Evolutionary conservation across 2,797 vertebrate species (phyloP), one percentile per base, ranked within the genome.

Genomic region (Poeciliopsis presidionis): DNA sequence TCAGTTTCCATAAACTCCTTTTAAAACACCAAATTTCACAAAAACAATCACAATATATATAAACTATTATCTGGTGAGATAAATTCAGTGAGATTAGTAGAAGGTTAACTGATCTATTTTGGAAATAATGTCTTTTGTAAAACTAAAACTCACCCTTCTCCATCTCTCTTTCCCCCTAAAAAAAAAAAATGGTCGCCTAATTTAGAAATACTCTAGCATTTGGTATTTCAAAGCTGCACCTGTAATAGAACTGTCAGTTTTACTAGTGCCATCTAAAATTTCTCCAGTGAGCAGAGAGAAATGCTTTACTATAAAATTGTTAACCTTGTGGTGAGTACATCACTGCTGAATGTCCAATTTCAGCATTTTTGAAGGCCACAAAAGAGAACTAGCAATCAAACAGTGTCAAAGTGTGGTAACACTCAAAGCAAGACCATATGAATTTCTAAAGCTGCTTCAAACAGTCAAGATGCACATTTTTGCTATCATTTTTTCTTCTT

Each of bases 301-400:
- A 82, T 57, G 77, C 49, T 49, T 46, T n/a, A 51, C 74, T 28
- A 51, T 28, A 71, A 76, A 85, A 82, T 53, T 75, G 75, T 74
- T 49, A 81, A 80, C 81, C 74, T 22, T 43, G 65, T 79, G 71
- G n/a, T 75, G 65, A 70, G 71, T 45, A 14, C 72, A 65, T 39
- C 61, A 22, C 33, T 65, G 30, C 61, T 65, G 14, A 65, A 36
- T 65, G 33, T 36, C 30, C 33, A 65, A 65, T 36, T 65, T 65
- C 14, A 65, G 61, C 7, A 2, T 36, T 65, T 65, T 65, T 65
- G 30, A 20, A 36, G 14, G 61, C 33, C 61, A 20, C 33, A 39
- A 65, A 39, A 65, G 16, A 65, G 14, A 36, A 65, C 30, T 36
- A 65, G 33, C 33, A 65, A 65, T 65, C 61, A 36, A 36, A 18